Base-by-base conservation (phyloP, 2,888 invertebrate genomes). In the Hirtodrosophila cameraria region DNA sequence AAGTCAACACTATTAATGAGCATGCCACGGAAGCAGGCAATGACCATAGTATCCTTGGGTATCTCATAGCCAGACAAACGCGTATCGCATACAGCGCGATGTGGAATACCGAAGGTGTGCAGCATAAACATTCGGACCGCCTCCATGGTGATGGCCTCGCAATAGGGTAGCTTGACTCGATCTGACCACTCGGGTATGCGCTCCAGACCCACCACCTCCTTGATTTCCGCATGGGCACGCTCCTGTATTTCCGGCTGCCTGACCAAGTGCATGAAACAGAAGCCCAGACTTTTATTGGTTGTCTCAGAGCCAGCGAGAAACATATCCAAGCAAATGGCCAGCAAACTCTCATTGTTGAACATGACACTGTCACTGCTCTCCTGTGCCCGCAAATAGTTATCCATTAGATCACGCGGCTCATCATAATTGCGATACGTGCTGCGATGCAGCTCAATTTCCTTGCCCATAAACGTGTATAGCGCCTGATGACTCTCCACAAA, bases 231-330 rank as follows among this genome's bases (percentile, higher is more conserved):
- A 76, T 95, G 96, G 0, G 95, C 95, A 82, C 94, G 95, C 70
- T 90, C 92, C 85, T 96, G 96, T 0, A 96, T 93, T 1, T 94
- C 92, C 13, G 94, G 95, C 77, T 94, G 93, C 12, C 94, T 91
- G 3, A 96, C 92, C 75, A 97, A 88, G 84, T 96, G 94, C 69
- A 96, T 92, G 76, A 96, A 95, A 58, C 94, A 93, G 85, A 96
- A 96, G 20, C 94, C 94, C 81, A 96, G 91, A 25, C 94, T 94
- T 88, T 96, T 96, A 46, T 94, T 94, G 0, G 96, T 96, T 0
- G 97, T 97, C 90, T 97, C 97, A 0, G 96, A 95, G 0, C 96
- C 97, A 15, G 96, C 97, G 92, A 96, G 94, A 80, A 97, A 97
- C 92, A 97, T 93, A 79, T 97, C 97, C 92, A 96, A 92, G 79